A percentile compares a stretch with the other conserved stretches of the same genome.
Conservation (phyloP, 2,113 vertebrate genomes). For the Peromyscus californicus region DNA sequence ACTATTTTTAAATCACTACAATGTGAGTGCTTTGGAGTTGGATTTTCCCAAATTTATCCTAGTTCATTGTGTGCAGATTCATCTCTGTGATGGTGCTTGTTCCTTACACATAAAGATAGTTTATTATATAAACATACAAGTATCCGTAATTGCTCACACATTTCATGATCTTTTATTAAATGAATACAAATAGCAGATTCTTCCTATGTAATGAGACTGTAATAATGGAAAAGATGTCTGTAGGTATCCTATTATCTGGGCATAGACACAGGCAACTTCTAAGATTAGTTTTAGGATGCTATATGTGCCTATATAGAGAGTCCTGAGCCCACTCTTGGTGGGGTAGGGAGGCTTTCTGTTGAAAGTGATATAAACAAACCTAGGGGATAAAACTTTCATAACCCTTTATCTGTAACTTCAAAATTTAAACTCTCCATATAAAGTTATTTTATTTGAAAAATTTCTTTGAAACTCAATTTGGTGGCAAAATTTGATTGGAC, state of each 20-base stretch:
- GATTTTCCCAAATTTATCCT: conserved; percentile 22
- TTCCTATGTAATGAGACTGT: conserved; percentile 5
- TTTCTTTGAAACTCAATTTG: conserved; percentile 39
- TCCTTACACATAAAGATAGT: conserved; percentile 38
- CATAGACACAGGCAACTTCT: background rate
- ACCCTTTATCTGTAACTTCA: conserved; percentile 40
- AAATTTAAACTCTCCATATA: background rate
- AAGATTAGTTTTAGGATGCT: conserved; percentile 8
- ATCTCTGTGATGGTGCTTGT: conserved; percentile 37
- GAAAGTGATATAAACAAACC: conserved; percentile 6
- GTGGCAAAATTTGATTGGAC: background rate
- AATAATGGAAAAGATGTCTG: conserved; percentile 11
- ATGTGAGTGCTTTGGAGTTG: background rate
- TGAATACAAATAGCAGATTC: conserved; percentile 20
- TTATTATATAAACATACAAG: conserved; percentile 6
- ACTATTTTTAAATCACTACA: conserved; percentile 9
- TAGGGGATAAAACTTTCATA: conserved; percentile 18
- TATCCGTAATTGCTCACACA: conserved; percentile 3
- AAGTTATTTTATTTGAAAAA: conserved; percentile 39
- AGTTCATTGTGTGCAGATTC: conserved; percentile 31
- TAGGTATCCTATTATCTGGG: background rate
- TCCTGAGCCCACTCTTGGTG: background rate
- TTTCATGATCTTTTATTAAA: conserved; percentile 26
- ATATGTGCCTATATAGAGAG: background rate
- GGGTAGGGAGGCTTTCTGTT: background rate